Evolutionary conservation across 2,888 invertebrate genomes (phyloP).

Genomic region (Athalia circularis): DNA sequence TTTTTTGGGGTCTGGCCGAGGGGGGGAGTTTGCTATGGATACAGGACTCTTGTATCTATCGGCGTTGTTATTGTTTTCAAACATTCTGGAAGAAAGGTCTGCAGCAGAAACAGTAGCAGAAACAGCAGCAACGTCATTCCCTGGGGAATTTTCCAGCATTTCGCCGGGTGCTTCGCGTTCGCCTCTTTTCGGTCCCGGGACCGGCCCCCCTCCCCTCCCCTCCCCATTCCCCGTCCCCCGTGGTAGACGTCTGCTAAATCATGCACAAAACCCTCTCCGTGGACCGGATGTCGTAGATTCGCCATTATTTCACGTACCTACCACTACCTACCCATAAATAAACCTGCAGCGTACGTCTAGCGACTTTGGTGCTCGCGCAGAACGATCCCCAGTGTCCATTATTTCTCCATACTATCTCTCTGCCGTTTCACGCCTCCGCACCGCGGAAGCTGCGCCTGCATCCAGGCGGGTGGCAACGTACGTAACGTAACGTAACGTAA

Average conservation of each 20-base stretch:
- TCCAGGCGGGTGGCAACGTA: neutral
- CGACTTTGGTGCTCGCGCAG: slow-evolving; percentile 37
- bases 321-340: slow-evolving; percentile 31
- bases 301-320: slow-evolving; percentile 27
- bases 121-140: no score
- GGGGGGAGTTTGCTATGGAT: neutral
- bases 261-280: slow-evolving; percentile 38
- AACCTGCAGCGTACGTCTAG: slow-evolving; percentile 31
- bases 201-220: neutral
- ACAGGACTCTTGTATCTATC: slow-evolving; percentile 1
- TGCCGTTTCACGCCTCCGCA: slow-evolving; percentile 29
- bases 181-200: neutral
- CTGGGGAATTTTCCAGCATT: neutral
- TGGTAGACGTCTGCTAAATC: slow-evolving; percentile 33
- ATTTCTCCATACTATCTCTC: slow-evolving; percentile 39
- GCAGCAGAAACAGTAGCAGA: no score
- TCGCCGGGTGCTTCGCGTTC: neutral
- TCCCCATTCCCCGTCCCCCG: neutral
- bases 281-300: slow-evolving; percentile 41
- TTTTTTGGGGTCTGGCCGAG: no score
- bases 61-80: neutral
- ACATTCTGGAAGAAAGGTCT: slow-evolving; percentile 8
- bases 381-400: slow-evolving; percentile 42
- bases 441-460: slow-evolving; percentile 11
- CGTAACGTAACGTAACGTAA: neutral